Percentiles rank a stretch among this genome's conserved stretches.
phyloP scores from a whole-genome alignment of 2,888 invertebrate genomes.

The Dichetophora obliterata region DNA sequence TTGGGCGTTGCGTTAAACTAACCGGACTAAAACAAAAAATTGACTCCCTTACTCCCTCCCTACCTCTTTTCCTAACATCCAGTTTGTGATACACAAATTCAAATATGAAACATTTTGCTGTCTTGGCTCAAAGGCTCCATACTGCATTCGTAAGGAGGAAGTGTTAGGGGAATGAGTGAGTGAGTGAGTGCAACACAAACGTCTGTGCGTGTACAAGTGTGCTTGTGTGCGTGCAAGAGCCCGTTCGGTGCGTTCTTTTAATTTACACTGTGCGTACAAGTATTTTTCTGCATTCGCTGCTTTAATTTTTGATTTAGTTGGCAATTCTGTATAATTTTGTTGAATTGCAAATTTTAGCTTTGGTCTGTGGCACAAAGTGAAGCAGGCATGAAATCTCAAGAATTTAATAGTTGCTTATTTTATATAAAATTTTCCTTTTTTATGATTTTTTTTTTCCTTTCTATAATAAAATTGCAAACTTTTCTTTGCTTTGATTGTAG shows the following conservation, averaged over 20 bases:
- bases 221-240: conserved; percentile 13
- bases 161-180: not conserved
- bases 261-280: conserved; percentile 42
- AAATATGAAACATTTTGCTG: not conserved
- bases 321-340: conserved; percentile 30
- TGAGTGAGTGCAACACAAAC: not conserved
- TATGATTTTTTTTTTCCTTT: conserved; percentile 9
- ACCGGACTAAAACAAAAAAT: not conserved
- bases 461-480: not conserved
- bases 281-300: conserved; percentile 29
- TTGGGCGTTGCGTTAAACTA: not conserved
- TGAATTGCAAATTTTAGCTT: conserved; percentile 34
- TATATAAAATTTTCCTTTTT: conserved; percentile 13
- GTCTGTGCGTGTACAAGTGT: conserved; percentile 19
- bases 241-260: conserved; percentile 40
- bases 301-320: conserved; percentile 39
- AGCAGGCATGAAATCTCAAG: conserved; percentile 41
- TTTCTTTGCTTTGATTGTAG: conserved; percentile 15
- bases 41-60: not conserved
- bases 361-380: conserved; percentile 31
- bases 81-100: conserved; percentile 14
- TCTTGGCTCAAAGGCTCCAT: not conserved
- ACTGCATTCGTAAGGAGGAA: no score
- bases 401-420: conserved; percentile 28
- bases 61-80: not conserved